Conservation (phyloP, 1,140 invertebrate species). For the Drosophila pallidifrons region DNA sequence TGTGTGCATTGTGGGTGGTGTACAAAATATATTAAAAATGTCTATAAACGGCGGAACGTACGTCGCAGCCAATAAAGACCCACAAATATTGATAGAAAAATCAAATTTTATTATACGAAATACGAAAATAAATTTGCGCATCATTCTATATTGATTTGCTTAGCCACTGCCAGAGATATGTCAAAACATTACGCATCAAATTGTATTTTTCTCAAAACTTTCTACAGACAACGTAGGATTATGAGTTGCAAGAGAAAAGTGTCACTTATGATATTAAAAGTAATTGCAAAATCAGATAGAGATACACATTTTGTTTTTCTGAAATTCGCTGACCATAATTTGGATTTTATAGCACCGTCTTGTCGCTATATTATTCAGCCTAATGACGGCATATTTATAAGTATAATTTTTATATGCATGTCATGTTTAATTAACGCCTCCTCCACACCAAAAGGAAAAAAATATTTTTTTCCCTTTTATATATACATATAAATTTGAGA, state of each 20-base stretch:
- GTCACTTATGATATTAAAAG: background rate
- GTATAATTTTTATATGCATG: constrained; percentile 79
- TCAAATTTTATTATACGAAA: constrained; percentile 19
- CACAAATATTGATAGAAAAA: constrained; percentile 34
- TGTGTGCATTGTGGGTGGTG: constrained; percentile 39
- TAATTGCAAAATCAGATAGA: background rate
- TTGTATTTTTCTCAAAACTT: background rate
- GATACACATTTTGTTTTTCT: constrained; percentile 13
- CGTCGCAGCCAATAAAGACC: constrained; percentile 50
- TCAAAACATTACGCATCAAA: background rate
- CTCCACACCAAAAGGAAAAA: constrained; percentile 35
- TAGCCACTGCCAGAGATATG: constrained; percentile 12
- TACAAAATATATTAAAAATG: constrained; percentile 17
- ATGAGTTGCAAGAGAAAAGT: background rate
- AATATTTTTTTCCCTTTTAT: constrained; percentile 26
- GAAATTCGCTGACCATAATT: constrained; percentile 24
- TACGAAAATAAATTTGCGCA: constrained; percentile 38
- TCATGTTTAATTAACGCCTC: constrained; percentile 81
- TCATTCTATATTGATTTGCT: constrained; percentile 33
- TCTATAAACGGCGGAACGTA: constrained; percentile 44
- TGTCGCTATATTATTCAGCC: constrained; percentile 9
- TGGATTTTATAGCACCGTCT: constrained; percentile 23
- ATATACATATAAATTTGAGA: constrained; percentile 1
- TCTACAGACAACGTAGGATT: background rate
- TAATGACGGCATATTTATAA: constrained; percentile 70